Base-by-base conservation (phyloP, 2,113 vertebrate species). In the Gulo gulo region DNA sequence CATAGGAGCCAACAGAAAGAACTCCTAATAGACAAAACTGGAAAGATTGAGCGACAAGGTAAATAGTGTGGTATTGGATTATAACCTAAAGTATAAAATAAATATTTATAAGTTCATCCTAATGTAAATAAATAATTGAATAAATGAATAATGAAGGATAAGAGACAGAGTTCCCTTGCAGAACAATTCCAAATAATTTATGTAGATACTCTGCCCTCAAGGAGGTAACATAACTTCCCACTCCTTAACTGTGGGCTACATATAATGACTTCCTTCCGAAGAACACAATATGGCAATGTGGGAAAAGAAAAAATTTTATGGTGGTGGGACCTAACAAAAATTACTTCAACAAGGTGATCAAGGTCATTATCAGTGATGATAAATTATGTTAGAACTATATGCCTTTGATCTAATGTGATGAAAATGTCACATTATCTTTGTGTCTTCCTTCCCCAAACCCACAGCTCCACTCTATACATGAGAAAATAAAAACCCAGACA, bases 101-200 rank as follows among this genome's bases (percentile, higher is more conserved):
- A 79, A 61, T 91, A 87, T 61, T 80, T 42, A 79, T 59, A 42
- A 52, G 18, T 67, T 55, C 13, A 65, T 83, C 69, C 18, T 42
- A 78, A 85, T 79, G n/a, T 45, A 82, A 92, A 80, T 50, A 92
- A 52, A 34, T 59, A 29, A 76, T 73, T 79, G 29, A 88, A 42
- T 69, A 45, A 94, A 88, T 88, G 80, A 92, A 57, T 90, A 57
- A 89, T 83, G 39, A 91, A 39, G 12, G 45, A 23, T 16, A 90
- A 87, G 11, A 82, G 45, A 55, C 15, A 87, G 63, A 82, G 82
- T 29, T 89, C 13, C 15, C 26, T 90, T 39, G 21, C 2, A 83
- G 52, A 92, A 74, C 10, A 78, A 93, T 90, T 92, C 13, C 31
- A 85, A 83, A 69, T 59, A 34, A 86, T 80, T 95, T 86, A 69